Percentiles rank a stretch among this genome's conserved stretches.
Conservation (phyloP, 2,888 invertebrate genomes). For the Dynastes tityus region DNA sequence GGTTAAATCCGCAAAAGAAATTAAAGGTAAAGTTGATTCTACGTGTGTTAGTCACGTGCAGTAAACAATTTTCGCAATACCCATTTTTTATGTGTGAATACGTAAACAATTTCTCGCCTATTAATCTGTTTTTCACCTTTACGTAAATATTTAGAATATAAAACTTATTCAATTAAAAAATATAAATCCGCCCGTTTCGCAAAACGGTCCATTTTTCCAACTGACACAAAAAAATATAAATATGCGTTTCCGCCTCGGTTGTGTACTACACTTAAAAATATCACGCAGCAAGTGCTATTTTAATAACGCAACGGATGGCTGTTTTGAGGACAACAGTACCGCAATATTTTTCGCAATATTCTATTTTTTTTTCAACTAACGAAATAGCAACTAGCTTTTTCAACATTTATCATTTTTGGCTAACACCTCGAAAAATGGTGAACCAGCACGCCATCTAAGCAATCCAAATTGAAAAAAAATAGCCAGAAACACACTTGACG, state of each 20-base stretch:
- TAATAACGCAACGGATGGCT: conserved; percentile 26
- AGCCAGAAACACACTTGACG: not conserved
- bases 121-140: not conserved
- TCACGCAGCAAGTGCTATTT: conserved; percentile 42
- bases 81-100: not conserved
- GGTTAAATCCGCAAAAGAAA: conserved; percentile 51
- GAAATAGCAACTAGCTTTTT: not conserved
- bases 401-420: too few relatives aligned
- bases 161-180: conserved; percentile 10
- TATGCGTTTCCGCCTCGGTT: conserved; percentile 30
- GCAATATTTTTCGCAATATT: conserved; percentile 38
- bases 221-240: conserved; percentile 20
- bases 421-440: too few relatives aligned
- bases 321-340: conserved; percentile 34
- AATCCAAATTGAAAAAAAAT: conserved; percentile 4
- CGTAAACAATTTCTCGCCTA: not conserved
- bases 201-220: conserved; percentile 28
- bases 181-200: not conserved
- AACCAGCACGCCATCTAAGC: too few relatives aligned
- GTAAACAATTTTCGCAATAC: conserved; percentile 1
- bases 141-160: conserved; percentile 24
- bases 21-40: conserved; percentile 50
- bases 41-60: not conserved
- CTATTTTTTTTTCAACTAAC: not conserved
- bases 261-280: conserved; percentile 42